Percentiles rank a stretch among this genome's conserved stretches.
phyloP scores from a whole-genome alignment of 2,113 vertebrate species.

The Mus pahari region DNA sequence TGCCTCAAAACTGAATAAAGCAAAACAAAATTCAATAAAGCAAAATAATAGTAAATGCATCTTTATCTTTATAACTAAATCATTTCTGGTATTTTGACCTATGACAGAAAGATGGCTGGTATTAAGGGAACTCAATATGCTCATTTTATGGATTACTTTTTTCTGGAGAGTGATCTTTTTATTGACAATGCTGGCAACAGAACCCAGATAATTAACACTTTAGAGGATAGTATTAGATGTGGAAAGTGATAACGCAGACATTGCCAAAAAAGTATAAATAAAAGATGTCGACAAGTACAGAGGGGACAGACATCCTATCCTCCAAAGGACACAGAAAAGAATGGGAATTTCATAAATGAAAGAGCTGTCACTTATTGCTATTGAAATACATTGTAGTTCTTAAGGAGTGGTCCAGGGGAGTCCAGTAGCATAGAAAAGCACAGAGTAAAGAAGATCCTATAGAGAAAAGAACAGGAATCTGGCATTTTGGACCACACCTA shows the following conservation, averaged over 20 bases:
- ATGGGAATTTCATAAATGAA: background rate
- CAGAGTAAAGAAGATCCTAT: background rate
- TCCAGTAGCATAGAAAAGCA: background rate
- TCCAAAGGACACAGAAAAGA: background rate
- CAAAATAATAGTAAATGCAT: background rate
- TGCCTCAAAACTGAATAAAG: background rate
- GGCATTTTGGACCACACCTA: background rate
- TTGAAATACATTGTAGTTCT: background rate
- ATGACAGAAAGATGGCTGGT: background rate
- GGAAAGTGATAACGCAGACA: background rate
- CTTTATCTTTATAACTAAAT: background rate
- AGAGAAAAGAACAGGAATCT: rapidly evolving
- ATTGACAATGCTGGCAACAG: background rate
- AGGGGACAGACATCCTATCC: background rate
- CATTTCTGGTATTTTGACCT: background rate
- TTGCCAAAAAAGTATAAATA: background rate
- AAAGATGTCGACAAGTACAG: background rate
- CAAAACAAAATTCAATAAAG: background rate
- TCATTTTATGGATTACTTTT: background rate
- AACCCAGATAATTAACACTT: background rate
- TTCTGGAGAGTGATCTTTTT: background rate
- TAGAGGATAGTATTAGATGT: background rate
- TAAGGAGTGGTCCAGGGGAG: background rate
- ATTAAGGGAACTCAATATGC: background rate
- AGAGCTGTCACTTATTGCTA: background rate